phyloP scores from a whole-genome alignment of 2,797 vertebrate species.

The Tachyglossus aculeatus region DNA sequence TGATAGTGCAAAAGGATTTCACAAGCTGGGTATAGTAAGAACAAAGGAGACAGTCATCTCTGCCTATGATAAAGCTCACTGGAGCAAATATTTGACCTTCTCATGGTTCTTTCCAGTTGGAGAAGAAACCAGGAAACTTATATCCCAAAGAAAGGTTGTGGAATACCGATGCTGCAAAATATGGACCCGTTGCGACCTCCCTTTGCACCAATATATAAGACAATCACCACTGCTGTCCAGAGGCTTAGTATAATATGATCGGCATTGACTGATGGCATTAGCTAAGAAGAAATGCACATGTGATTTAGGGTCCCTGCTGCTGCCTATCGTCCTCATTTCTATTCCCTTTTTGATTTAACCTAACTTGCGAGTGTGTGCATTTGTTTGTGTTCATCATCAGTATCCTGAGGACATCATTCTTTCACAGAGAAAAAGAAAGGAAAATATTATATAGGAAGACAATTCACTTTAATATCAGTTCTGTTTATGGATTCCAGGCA shows the following conservation, averaged over 20 bases:
- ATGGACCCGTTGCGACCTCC: not conserved
- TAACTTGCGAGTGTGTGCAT: not conserved
- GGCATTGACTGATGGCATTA: not conserved
- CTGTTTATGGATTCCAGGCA: constrained; percentile 41
- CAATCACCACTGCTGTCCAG: not conserved
- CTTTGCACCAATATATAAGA: not conserved
- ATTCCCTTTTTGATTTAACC: constrained; percentile 6
- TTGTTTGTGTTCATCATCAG: not conserved
- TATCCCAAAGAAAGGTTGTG: not conserved
- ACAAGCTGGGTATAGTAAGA: constrained; percentile 4
- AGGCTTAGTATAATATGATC: not conserved
- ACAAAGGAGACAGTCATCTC: not conserved
- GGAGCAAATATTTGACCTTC: not conserved
- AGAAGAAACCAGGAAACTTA: not conserved
- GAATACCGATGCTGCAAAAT: not conserved
- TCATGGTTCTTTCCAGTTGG: no score
- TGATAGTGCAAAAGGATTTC: not conserved
- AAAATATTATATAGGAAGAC: not conserved
- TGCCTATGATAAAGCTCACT: not conserved
- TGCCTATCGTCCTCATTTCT: not conserved
- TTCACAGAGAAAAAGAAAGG: not conserved
- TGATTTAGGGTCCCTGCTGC: not conserved
- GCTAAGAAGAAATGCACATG: not conserved
- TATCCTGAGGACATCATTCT: not conserved
- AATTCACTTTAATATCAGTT: not conserved